These are phyloP conservation scores for Drepana arcuata DNA, from an alignment of 1,140 invertebrate genomes.

Conservation along the genomic window DNA sequence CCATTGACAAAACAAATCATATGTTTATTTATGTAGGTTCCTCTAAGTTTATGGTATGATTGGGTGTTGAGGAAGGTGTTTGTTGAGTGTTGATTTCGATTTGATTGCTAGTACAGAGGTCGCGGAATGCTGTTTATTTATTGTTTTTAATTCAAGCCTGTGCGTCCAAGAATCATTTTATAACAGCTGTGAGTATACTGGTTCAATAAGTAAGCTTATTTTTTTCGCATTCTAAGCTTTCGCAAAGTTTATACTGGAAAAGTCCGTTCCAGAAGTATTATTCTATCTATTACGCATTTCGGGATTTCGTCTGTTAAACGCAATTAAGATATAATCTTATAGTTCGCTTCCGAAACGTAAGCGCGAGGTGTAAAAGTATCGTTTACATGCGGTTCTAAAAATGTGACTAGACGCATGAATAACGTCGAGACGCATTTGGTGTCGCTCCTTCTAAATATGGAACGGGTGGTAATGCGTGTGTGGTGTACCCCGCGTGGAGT, in stretches of 20 bases:
- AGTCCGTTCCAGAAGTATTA: too few species aligned
- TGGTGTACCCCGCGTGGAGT: constrained; percentile 29
- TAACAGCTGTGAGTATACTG: too few species aligned
- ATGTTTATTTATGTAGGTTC: constrained; percentile 68
- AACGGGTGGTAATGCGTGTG: constrained; percentile 45
- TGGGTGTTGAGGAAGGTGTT: constrained; percentile 57
- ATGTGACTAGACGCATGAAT: constrained; percentile 55
- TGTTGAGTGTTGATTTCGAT: constrained; percentile 61
- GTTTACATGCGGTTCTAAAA: constrained; percentile 67
- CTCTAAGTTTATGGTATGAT: constrained; percentile 62
- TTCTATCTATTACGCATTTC: constrained; percentile 40
- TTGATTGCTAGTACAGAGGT: constrained; percentile 45
- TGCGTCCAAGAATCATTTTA: too few species aligned
- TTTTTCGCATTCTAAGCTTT: too few species aligned
- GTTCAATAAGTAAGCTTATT: too few species aligned
- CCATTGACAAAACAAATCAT: constrained; percentile 60
- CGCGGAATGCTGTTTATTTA: constrained; percentile 65
- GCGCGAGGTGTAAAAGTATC: constrained; percentile 39
- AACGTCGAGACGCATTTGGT: constrained; percentile 41
- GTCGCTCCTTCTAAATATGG: constrained; percentile 66
- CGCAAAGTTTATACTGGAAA: too few species aligned
- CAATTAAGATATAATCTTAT: too few species aligned
- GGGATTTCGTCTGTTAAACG: too few species aligned
- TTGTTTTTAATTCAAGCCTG: constrained; percentile 55
- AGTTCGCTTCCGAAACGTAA: too few species aligned